Base-by-base conservation (phyloP, 2,113 vertebrate genomes). In the Naja naja region DNA sequence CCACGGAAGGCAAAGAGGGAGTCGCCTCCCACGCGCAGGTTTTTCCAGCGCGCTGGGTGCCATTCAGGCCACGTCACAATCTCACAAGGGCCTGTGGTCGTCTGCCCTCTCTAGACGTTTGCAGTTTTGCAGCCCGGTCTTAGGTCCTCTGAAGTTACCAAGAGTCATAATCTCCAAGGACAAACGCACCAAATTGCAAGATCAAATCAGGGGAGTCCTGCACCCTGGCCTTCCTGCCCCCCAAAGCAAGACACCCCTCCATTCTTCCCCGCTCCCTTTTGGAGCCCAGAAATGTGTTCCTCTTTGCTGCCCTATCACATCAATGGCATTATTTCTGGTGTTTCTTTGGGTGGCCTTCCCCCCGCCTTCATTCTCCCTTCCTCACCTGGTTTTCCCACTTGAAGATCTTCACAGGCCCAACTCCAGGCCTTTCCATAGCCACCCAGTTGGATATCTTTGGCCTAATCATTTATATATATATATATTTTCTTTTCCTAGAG, bases 361-460 rank as follows among this genome's bases (percentile, higher is more conserved):
- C 22, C 16, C 0, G 2, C 43, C 45, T 8, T 8, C 47, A 49
- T 9, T 7, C 3, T 1, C 27, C 23, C 64, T 43, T 2, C 56
- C 55, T 30, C 39, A 0, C 47, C 52, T 9, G 16, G 23, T 16
- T 43, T 58, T 43, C 60, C 96, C 92, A 95, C 97, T 97, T 96
- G 96, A 94, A 47, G 95, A 93, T 96, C 52, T 95, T 96, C 93
- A 95, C 94, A 94, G 47, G 47, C 4, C 47, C 2, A 7, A 7
- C 43, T 34, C n/a, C 52, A 9, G 27, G n/a, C 69, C n/a, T 34
- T 20, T 25, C 34, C 34, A 12, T 7, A 97, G 96, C 97, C 97
- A 97, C 97, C 97, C 97, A 96, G 96, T 96, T 97, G 96, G 96
- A 95, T 95, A 95, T 94, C 93, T 93, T 90, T 92, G 95, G 96